A percentile compares a stretch with the other conserved stretches of the same genome.
Conservation (phyloP, 2,113 vertebrate genomes). For the Pteruthius melanotis region DNA sequence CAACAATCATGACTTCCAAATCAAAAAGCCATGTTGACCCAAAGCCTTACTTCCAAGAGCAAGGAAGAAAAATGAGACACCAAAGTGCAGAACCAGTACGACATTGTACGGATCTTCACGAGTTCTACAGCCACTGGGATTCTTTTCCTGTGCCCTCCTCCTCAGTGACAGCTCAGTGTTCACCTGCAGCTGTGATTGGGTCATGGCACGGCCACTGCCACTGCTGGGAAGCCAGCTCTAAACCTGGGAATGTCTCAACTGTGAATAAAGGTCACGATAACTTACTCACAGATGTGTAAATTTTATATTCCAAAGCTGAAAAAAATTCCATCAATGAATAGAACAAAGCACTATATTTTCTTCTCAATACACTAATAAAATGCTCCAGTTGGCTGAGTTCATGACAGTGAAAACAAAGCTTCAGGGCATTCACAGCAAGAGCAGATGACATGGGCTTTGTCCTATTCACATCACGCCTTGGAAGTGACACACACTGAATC, state of each 20-base stretch:
- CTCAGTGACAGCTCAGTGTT: background rate
- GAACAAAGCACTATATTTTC: constrained; percentile 21
- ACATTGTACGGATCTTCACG: background rate
- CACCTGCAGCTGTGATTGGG: background rate
- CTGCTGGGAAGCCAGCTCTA: background rate
- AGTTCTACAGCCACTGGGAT: background rate
- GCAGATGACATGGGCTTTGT: constrained; percentile 27
- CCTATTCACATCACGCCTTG: constrained; percentile 36
- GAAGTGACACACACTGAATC: background rate
- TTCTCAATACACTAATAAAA: constrained; percentile 36
- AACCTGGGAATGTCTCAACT: background rate
- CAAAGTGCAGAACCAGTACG: background rate
- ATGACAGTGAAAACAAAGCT: constrained; percentile 35
- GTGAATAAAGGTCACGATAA: background rate
- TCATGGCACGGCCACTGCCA: fast-evolving
- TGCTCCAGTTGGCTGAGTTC: background rate
- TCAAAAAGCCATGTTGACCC: background rate
- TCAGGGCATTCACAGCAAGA: constrained; percentile 1
- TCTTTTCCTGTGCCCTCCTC: background rate
- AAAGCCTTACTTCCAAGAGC: background rate
- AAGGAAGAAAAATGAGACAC: background rate
- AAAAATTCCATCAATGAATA: background rate
- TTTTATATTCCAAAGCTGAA: background rate
- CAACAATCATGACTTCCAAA: background rate
- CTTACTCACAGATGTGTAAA: background rate